These are phyloP conservation scores for Luidia sarsii DNA, from an alignment of 53 echinoderm and acorn worm genomes.

Conservation along the genomic window DNA sequence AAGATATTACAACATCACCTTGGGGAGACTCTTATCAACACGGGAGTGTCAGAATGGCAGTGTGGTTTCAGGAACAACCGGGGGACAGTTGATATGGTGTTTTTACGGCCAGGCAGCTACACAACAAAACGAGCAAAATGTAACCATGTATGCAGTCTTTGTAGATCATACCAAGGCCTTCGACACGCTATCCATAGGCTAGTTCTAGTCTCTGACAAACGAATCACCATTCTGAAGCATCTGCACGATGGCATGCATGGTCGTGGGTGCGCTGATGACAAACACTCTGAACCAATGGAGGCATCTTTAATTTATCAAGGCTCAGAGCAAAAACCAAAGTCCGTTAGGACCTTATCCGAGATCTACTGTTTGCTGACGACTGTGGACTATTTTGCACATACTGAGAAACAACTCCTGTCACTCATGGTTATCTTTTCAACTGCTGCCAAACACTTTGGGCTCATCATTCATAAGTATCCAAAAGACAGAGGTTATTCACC, in stretches of 20 bases:
- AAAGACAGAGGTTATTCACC: neutral
- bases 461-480: neutral
- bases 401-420: neutral
- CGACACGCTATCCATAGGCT: conserved; percentile 20
- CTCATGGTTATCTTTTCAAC: neutral
- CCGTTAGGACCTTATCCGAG: neutral
- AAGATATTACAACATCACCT: neutral
- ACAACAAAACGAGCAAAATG: conserved; percentile 43
- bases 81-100: conserved; percentile 21
- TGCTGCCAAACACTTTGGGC: neutral
- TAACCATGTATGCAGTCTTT: conserved; percentile 31
- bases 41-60: conserved; percentile 10
- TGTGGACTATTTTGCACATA: conserved; percentile 18
- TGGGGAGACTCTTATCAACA: neutral
- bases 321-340: neutral
- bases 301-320: neutral
- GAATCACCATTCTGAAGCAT: conserved; percentile 20
- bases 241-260: conserved; percentile 27
- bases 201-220: conserved; percentile 17
- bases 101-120: conserved; percentile 42
- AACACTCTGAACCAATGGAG: neutral
- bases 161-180: conserved; percentile 52
- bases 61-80: conserved; percentile 31
- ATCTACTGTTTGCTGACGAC: conserved; percentile 14
- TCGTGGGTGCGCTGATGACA: neutral